Base-by-base conservation (phyloP, 1,140 invertebrate species). In the Lethrus apterus region DNA sequence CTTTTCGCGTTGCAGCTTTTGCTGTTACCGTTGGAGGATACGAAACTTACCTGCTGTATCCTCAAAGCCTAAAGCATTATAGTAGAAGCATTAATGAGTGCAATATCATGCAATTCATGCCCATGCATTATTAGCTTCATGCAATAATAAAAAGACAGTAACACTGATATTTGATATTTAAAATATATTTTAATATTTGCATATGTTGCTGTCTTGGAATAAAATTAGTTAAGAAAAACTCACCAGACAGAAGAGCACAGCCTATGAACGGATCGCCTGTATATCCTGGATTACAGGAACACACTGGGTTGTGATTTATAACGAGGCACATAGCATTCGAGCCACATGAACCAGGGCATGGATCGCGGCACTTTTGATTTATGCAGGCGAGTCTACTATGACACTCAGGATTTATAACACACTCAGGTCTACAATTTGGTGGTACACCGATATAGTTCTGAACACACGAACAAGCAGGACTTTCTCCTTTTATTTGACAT, bases 341-440 rank as follows among this genome's bases (percentile, higher is more conserved):
- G 19, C 89, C 89, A 61, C 89, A 93, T 2, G 86, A 86, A 17
- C 86, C 86, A 9, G 85, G 84, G 59, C 88, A 92, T 14, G 87
- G 88, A 67, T 91, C 84, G 57, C 69, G 77, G 61, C 89, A 92
- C 56, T 80, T 81, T 65, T 89, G 82, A 57, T 84, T 83, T 35
- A 86, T 79, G 57, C 89, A 91, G 30, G 86, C 85, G 44, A 82
- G 61, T 57, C 84, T 79, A 40, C 83, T 79, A 0, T 83, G 73
- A 67, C 88, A 91, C 58, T 90, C 87, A 40, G 84, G 81, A 62
- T 88, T 88, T 26, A 85, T 83, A 0, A 80, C 77, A 65, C 87
- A 89, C 64, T 89, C 86, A 1, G 86, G 86, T 47, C 85, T 73
- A 63, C 86, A 89, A 56, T 85, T 86, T 1, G 86, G 85, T 3